Evolutionary conservation across 2,888 invertebrate genomes (phyloP).

Genomic region (Drosophila eohydei): DNA sequence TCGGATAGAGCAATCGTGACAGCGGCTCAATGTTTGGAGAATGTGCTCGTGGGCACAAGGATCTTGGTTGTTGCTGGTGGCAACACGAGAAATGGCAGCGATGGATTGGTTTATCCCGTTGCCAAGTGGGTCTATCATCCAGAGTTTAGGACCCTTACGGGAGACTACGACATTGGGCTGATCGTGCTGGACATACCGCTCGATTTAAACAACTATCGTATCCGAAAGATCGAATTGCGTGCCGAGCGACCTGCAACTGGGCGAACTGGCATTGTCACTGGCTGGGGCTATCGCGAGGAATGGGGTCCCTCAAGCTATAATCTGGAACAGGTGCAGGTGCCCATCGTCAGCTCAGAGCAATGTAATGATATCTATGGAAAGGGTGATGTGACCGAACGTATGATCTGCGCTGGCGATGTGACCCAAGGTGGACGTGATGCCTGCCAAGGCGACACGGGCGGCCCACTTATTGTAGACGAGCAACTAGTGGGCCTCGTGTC

Average conservation of each 20-base stretch:
- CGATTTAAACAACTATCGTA: constrained; percentile 79
- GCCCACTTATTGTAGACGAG: constrained; percentile 78
- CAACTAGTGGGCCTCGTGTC: constrained; percentile 84
- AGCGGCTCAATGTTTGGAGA: constrained; percentile 79
- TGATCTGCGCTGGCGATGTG: constrained; percentile 87
- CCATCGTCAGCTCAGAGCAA: constrained; percentile 85
- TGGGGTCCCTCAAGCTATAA: constrained; percentile 64
- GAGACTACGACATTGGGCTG: constrained; percentile 85
- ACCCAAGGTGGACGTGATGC: constrained; percentile 83
- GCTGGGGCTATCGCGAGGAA: constrained; percentile 82
- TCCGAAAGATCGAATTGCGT: constrained; percentile 82
- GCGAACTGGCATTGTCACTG: constrained; percentile 66
- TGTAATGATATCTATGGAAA: constrained; percentile 86
- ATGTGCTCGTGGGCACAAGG: constrained; percentile 44
- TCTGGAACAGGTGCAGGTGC: constrained; percentile 86
- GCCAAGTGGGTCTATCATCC: constrained; percentile 72
- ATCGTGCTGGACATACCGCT: constrained; percentile 86
- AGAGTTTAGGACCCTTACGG: constrained; percentile 70
- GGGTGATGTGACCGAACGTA: constrained; percentile 85
- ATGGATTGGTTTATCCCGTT: constrained; percentile 72
- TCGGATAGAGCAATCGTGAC: constrained; percentile 71
- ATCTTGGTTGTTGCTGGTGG: constrained; percentile 74
- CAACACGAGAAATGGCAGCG: constrained; percentile 73
- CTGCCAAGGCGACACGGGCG: constrained; percentile 85
- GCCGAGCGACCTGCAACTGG: constrained; percentile 67